phyloP scores from a whole-genome alignment of 2,797 vertebrate genomes.

The Cephalopachus bancanus region DNA sequence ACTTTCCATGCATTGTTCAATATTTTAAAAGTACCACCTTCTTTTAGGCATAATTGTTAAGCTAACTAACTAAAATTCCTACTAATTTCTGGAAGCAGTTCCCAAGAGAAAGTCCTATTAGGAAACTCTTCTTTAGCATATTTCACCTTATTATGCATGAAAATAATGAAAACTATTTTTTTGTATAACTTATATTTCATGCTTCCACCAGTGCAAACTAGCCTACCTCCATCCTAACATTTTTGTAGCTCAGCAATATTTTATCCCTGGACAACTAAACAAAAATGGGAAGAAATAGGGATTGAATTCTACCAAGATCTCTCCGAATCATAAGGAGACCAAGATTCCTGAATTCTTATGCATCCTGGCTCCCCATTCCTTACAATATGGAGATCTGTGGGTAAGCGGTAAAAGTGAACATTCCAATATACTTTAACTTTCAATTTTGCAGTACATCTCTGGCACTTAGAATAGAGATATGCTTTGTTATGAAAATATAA shows the following conservation, averaged over 20 bases:
- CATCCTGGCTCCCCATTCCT: neutral
- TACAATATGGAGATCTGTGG: neutral
- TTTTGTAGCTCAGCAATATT: constrained; percentile 8
- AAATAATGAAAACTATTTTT: constrained; percentile 25
- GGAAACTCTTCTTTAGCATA: neutral
- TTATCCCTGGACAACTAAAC: neutral
- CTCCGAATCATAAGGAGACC: neutral
- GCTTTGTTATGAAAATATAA: constrained; percentile 6
- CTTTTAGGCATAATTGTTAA: constrained; percentile 47
- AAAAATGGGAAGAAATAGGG: neutral
- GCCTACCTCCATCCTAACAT: neutral
- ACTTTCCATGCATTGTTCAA: constrained; percentile 30
- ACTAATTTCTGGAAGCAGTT: constrained; percentile 49
- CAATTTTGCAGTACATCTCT: neutral
- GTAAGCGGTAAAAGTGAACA: neutral
- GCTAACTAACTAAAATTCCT: constrained; percentile 53
- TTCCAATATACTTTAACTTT: neutral
- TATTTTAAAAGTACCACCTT: constrained; percentile 44
- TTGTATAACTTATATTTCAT: constrained; percentile 48
- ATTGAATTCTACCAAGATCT: neutral
- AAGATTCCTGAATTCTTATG: constrained; percentile 3
- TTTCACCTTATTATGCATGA: constrained; percentile 51
- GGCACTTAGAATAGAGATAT: constrained; percentile 43
- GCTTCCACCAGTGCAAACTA: constrained; percentile 3
- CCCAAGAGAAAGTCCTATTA: constrained; percentile 6